Percentiles rank a stretch among this genome's conserved stretches.
Conservation (phyloP, 1,140 invertebrate species). For the Macrobrachium nipponense region DNA sequence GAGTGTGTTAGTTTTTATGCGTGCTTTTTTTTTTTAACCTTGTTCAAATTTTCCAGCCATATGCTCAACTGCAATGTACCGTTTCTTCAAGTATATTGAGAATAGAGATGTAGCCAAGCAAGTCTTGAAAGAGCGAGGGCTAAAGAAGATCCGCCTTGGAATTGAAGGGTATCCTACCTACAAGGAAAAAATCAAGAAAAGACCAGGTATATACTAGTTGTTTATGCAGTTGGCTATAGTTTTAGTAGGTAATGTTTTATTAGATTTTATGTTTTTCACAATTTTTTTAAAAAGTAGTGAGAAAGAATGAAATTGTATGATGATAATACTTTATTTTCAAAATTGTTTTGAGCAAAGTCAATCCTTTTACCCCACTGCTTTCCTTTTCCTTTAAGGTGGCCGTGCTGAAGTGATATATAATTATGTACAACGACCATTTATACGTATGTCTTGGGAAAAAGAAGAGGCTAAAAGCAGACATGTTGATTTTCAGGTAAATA, state of each 20-base stretch:
- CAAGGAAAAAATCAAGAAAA: constrained; percentile 94
- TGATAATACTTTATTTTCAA: background rate
- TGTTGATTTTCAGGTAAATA: constrained; percentile 88
- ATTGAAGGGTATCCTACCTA: constrained; percentile 99
- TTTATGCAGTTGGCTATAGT: background rate
- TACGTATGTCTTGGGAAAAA: constrained; percentile 99
- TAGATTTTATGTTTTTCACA: background rate
- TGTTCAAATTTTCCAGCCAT: constrained; percentile 74
- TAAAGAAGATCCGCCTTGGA: constrained; percentile 99
- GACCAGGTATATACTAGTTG: constrained; percentile 76
- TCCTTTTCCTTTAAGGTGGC: constrained; percentile 63
- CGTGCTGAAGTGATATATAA: constrained; percentile 94
- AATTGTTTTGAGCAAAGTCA: background rate
- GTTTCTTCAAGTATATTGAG: constrained; percentile 99
- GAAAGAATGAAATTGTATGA: background rate
- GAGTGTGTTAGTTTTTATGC: background rate
- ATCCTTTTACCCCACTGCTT: background rate
- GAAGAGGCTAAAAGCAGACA: constrained; percentile 99
- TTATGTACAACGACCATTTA: constrained; percentile 99
- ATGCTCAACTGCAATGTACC: constrained; percentile 90
- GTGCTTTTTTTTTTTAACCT: background rate
- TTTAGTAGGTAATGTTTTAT: background rate
- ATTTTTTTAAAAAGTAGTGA: background rate
- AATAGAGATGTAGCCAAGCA: constrained; percentile 99
- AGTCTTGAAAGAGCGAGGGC: constrained; percentile 95